phyloP scores from a whole-genome alignment of 2,113 vertebrate genomes.

The Urocitellus parryii region DNA sequence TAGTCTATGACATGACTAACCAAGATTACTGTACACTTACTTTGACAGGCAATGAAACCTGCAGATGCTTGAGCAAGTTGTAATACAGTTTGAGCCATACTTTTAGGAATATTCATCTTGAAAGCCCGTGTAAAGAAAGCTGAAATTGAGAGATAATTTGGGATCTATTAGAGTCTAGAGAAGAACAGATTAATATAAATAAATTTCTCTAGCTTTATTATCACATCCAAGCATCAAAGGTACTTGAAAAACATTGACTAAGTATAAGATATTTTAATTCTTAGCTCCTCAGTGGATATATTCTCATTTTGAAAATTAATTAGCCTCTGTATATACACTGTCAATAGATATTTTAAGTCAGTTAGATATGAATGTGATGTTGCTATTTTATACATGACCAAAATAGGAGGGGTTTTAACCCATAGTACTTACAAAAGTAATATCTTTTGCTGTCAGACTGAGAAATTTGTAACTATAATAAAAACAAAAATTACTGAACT shows the following conservation, averaged over 20 bases:
- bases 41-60: not conserved
- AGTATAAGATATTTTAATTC: not conserved
- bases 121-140: not conserved
- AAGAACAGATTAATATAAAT: not conserved
- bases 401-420: not conserved
- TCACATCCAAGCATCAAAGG: not conserved
- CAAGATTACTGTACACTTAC: not conserved
- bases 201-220: conserved; percentile 12
- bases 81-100: not conserved
- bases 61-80: not conserved
- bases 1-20: not conserved
- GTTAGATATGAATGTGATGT: not conserved
- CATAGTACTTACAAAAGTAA: conserved; percentile 3
- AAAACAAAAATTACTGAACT: not conserved
- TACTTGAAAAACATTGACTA: conserved; percentile 12
- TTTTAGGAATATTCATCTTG: not conserved
- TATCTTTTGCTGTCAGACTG: not conserved
- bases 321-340: not conserved
- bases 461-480: conserved; percentile 31
- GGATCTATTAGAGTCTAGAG: not conserved
- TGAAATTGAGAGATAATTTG: conserved; percentile 3
- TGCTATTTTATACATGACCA: not conserved
- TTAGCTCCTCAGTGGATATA: conserved; percentile 18
- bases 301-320: conserved; percentile 10
- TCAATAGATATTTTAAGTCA: conserved; percentile 29